Evolutionary conservation across 2,888 invertebrate genomes (phyloP).

Genomic region (Mactromeris polynyma): DNA sequence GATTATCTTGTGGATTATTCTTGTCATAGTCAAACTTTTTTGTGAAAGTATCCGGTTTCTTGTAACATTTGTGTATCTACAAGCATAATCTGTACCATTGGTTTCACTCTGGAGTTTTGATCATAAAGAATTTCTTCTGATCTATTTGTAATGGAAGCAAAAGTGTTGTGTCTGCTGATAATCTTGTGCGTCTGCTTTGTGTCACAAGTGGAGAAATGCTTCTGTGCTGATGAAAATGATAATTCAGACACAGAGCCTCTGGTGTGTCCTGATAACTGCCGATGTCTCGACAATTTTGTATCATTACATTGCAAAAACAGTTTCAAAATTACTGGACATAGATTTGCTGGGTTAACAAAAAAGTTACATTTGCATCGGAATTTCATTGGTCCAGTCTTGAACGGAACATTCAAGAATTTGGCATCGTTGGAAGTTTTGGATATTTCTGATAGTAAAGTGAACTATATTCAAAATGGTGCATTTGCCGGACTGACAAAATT

Average conservation of each 20-base stretch:
- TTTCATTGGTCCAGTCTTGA: slow-evolving; percentile 69
- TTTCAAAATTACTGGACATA: slow-evolving; percentile 34
- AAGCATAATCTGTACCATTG: not conserved
- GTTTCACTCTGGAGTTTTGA: not conserved
- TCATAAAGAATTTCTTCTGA: not conserved
- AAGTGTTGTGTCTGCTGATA: slow-evolving; percentile 20
- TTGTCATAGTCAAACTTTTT: not conserved
- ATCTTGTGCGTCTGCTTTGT: slow-evolving; percentile 23
- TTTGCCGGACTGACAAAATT: slow-evolving; percentile 68
- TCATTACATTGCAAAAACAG: slow-evolving; percentile 51
- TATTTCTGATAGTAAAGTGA: slow-evolving; percentile 67
- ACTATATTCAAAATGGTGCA: slow-evolving; percentile 63
- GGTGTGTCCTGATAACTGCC: slow-evolving; percentile 59
- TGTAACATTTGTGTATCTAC: too few species aligned
- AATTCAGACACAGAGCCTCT: slow-evolving; percentile 2
- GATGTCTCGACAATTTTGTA: slow-evolving; percentile 43
- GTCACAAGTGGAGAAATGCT: slow-evolving; percentile 32
- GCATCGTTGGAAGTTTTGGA: slow-evolving; percentile 66
- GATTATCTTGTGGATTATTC: not conserved
- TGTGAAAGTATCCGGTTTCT: not conserved
- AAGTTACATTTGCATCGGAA: slow-evolving; percentile 65
- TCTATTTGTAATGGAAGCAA: slow-evolving; percentile 22
- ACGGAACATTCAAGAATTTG: slow-evolving; percentile 67
- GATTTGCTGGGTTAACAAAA: slow-evolving; percentile 54
- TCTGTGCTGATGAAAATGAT: slow-evolving; percentile 18